Evolutionary conservation across 2,113 vertebrate species (phyloP).

Genomic region (Otocyon megalotis): DNA sequence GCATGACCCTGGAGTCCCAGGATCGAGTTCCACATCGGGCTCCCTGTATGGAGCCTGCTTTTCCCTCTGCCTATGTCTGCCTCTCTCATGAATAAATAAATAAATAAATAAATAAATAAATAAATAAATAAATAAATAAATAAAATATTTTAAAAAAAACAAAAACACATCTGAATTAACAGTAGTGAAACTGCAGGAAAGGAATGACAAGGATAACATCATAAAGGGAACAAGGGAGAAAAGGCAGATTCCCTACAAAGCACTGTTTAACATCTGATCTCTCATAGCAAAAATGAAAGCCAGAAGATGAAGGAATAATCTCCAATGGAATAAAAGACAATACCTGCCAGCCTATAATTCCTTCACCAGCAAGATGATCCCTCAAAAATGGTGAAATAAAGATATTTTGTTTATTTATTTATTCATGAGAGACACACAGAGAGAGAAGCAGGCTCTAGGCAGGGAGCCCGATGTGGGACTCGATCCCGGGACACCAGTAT

Average conservation of each 20-base stretch:
- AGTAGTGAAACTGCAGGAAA: conserved; percentile 1
- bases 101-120: too few species aligned
- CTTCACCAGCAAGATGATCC: background rate
- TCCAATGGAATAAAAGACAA: background rate
- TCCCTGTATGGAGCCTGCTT: too few species aligned
- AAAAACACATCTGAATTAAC: background rate
- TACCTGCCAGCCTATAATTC: background rate
- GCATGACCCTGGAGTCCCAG: too few species aligned
- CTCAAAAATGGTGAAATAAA: background rate
- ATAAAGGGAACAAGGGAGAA: background rate
- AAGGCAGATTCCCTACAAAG: background rate
- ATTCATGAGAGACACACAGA: too few species aligned
- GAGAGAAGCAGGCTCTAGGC: too few species aligned
- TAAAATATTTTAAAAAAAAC: too few species aligned
- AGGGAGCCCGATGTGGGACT: too few species aligned
- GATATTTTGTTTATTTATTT: background rate
- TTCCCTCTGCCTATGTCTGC: too few species aligned
- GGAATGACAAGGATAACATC: background rate
- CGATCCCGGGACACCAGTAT: too few species aligned
- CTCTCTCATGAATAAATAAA: too few species aligned
- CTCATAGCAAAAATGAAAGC: background rate
- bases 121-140: too few species aligned
- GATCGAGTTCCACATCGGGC: too few species aligned
- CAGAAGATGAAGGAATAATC: background rate
- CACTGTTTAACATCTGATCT: conserved; percentile 2